These are phyloP conservation scores for Tenthredo livida DNA, from an alignment of 2,888 invertebrate genomes.

Conservation along the genomic window DNA sequence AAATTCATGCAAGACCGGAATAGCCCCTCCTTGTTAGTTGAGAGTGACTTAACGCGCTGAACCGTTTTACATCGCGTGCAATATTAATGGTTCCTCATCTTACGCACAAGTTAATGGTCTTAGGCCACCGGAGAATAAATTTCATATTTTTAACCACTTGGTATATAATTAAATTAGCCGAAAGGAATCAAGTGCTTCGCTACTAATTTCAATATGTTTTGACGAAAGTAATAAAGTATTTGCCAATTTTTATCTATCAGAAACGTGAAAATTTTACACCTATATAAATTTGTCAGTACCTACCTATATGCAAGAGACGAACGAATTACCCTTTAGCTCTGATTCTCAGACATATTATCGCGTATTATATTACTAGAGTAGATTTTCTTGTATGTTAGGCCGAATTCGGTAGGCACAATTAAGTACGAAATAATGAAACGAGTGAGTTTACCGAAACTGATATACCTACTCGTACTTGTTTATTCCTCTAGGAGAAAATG, in stretches of 20 bases:
- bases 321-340: not conserved
- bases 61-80: conserved; percentile 28
- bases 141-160: conserved; percentile 9
- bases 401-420: not conserved
- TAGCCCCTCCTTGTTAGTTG: conserved; percentile 10
- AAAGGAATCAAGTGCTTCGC: conserved; percentile 6
- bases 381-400: conserved; percentile 26
- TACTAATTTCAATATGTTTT: not conserved
- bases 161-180: not conserved
- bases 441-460: not conserved
- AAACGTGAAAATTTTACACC: not conserved
- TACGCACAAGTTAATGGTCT: conserved; percentile 23
- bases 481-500: conserved; percentile 44
- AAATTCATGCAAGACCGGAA: conserved; percentile 25
- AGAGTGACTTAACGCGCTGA: conserved; percentile 11
- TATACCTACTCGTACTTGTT: conserved; percentile 4
- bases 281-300: not conserved
- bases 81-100: conserved; percentile 38
- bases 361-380: conserved; percentile 12
- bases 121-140: not conserved
- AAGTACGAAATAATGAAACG: not conserved
- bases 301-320: not conserved
- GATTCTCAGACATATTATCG: conserved; percentile 4
- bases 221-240: not conserved
- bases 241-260: not conserved